These are phyloP conservation scores for Lasioglossum morio DNA, from an alignment of 2,888 invertebrate species.

Conservation along the genomic window DNA sequence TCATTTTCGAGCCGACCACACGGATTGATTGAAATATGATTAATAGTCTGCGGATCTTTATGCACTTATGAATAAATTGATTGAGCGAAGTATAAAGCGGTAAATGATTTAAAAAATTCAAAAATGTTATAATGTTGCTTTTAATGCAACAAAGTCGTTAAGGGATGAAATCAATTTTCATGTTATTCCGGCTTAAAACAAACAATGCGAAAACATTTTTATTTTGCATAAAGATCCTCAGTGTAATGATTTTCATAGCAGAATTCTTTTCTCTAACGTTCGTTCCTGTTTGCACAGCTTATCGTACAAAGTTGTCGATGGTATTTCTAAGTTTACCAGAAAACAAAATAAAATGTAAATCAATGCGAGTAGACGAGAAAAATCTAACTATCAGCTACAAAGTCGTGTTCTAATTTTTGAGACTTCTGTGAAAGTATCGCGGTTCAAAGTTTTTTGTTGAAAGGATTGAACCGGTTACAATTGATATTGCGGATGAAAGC, in stretches of 20 bases:
- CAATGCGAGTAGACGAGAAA: conserved; percentile 14
- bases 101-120: too few relatives aligned
- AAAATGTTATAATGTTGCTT: too few relatives aligned
- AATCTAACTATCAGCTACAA: neutral
- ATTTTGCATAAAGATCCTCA: too few relatives aligned
- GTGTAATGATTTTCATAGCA: conserved; percentile 24
- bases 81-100: too few relatives aligned
- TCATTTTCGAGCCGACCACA: neutral
- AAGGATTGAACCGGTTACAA: neutral
- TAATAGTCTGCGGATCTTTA: too few relatives aligned
- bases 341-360: conserved; percentile 9
- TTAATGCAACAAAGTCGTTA: too few relatives aligned
- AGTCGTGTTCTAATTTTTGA: neutral
- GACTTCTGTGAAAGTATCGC: conserved; percentile 8
- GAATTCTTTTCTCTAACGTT: conserved; percentile 6
- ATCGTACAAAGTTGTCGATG: conserved; percentile 50
- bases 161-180: too few relatives aligned
- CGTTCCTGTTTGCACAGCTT: conserved; percentile 42
- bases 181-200: too few relatives aligned
- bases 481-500: neutral
- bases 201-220: too few relatives aligned
- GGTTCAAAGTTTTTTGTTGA: neutral
- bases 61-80: too few relatives aligned
- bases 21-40: conserved; percentile 37
- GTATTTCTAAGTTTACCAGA: conserved; percentile 34